Conservation (phyloP, 2,888 invertebrate genomes). For the Lochmaea capreae region DNA sequence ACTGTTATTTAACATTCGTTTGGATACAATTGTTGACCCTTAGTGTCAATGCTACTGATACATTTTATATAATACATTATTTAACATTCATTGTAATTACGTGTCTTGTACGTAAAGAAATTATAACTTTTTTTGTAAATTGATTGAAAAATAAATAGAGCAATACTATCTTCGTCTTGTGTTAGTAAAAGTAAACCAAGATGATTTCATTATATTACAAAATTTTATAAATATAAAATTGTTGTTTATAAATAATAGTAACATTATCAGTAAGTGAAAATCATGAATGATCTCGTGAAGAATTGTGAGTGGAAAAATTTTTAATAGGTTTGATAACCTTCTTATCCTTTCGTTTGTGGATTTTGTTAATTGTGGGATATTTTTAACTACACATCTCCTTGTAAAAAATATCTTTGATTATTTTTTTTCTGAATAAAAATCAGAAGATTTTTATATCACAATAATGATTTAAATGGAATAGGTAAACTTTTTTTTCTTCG, state of each 20-base stretch:
- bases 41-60: not conserved
- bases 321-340: not conserved
- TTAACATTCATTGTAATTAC: not conserved
- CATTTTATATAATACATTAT: not conserved
- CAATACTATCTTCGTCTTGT: too few species aligned
- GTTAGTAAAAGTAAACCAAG: too few species aligned
- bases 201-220: not conserved
- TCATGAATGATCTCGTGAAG: conserved; percentile 1
- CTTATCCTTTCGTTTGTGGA: not conserved
- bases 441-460: too few species aligned
- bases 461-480: too few species aligned
- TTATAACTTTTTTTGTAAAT: not conserved
- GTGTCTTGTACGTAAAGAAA: not conserved
- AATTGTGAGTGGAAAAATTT: not conserved
- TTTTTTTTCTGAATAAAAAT: too few species aligned
- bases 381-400: not conserved
- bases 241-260: not conserved
- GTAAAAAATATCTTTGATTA: too few species aligned
- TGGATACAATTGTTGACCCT: conserved; percentile 7
- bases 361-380: not conserved
- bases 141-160: too few species aligned
- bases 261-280: not conserved
- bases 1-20: not conserved
- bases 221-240: not conserved
- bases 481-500: too few species aligned